phyloP scores from a whole-genome alignment of 1,140 invertebrate genomes.

The Zeugodacus cucurbitae region DNA sequence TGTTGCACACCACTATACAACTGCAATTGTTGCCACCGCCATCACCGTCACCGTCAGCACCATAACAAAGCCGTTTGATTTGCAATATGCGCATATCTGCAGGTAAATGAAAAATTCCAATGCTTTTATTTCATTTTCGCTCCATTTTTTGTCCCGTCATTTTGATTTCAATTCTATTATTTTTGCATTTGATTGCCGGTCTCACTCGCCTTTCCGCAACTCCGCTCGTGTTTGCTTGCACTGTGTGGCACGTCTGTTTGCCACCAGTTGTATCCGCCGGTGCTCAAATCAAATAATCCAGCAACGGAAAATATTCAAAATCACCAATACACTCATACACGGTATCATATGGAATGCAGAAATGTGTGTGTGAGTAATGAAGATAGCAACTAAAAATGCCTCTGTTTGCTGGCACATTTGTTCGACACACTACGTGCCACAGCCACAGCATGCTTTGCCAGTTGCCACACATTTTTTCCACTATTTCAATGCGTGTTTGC shows the following conservation, averaged over 20 bases:
- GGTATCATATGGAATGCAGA: background rate
- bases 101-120: conserved; percentile 32
- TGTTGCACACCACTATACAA: background rate
- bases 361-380: background rate
- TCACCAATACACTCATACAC: background rate
- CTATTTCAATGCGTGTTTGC: background rate
- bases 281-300: background rate
- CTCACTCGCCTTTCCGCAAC: background rate
- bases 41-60: background rate
- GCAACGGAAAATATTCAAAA: conserved; percentile 1
- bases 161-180: background rate
- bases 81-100: background rate
- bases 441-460: background rate
- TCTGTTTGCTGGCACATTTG: background rate
- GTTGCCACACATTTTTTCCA: background rate
- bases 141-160: background rate
- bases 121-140: no score
- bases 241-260: background rate
- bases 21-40: background rate
- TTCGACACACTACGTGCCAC: background rate
- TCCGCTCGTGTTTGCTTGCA: background rate
- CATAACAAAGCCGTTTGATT: conserved; percentile 9
- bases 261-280: background rate
- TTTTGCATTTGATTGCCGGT: background rate
- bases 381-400: background rate